phyloP scores from a whole-genome alignment of 2,113 vertebrate genomes.

The Anthoscopus minutus region DNA sequence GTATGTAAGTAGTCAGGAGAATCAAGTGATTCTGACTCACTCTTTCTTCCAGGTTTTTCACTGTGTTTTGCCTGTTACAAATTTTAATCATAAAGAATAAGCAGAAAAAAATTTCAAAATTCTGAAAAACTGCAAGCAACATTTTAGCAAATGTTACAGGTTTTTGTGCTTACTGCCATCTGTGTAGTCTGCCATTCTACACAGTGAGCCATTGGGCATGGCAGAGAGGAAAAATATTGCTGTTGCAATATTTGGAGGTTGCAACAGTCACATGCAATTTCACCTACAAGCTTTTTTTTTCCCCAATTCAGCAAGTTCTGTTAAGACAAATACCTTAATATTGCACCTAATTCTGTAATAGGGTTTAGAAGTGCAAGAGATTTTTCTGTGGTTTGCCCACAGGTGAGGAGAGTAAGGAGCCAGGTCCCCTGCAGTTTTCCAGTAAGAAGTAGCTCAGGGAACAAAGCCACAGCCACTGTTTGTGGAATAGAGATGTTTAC shows the following conservation, averaged over 20 bases:
- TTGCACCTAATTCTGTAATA: neutral
- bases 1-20: neutral
- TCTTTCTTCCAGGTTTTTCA: neutral
- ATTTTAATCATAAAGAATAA: neutral
- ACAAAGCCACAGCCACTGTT: neutral
- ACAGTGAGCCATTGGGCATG: neutral
- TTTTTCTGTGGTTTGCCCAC: neutral
- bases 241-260: neutral
- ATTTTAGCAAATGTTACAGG: neutral
- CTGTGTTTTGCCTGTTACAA: neutral
- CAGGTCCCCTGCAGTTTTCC: neutral
- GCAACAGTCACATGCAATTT: neutral
- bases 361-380: neutral
- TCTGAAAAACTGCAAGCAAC: neutral
- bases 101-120: neutral
- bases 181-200: neutral
- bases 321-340: neutral
- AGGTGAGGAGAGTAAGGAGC: neutral
- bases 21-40: neutral
- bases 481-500: conserved; percentile 8
- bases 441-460: neutral
- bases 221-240: neutral
- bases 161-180: neutral
- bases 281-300: neutral
- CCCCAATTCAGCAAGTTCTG: neutral